Evolutionary conservation across 2,113 vertebrate species (phyloP).

Genomic region (Pachypanchax playfairii): DNA sequence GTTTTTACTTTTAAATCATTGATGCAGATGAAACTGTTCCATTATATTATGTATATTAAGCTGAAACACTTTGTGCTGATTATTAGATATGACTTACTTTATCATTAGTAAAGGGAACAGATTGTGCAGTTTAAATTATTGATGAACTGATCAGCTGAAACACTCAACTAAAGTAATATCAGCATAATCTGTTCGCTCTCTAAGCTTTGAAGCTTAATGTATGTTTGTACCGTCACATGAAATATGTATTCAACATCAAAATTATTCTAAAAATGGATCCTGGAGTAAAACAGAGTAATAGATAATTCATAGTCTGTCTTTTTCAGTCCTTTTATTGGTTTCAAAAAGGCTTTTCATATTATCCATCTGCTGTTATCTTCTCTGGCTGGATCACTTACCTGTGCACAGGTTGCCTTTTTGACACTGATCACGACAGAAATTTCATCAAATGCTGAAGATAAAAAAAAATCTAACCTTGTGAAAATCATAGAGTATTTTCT

Average conservation of each 20-base stretch:
- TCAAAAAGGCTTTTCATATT: too few species aligned
- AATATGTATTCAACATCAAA: neutral
- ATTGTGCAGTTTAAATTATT: slow-evolving; percentile 7
- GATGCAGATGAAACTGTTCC: neutral
- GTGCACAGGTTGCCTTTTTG: too few species aligned
- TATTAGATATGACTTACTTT: too few species aligned
- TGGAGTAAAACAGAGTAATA: neutral
- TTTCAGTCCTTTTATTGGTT: slow-evolving; percentile 1
- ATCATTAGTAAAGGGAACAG: too few species aligned
- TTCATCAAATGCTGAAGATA: too few species aligned
- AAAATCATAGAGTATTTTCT: too few species aligned
- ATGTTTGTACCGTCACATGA: neutral
- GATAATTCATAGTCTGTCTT: neutral
- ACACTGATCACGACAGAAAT: too few species aligned
- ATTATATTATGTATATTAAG: neutral
- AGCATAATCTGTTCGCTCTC: neutral
- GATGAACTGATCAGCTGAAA: neutral
- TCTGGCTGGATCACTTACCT: too few species aligned
- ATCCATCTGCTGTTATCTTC: too few species aligned
- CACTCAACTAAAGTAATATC: neutral
- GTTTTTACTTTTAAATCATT: neutral
- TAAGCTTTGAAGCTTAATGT: neutral
- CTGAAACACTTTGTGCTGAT: neutral
- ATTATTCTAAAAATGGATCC: neutral
- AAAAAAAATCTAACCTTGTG: too few species aligned